Base-by-base conservation (phyloP, 2,888 invertebrate species). In the Lucinisca nassula region DNA sequence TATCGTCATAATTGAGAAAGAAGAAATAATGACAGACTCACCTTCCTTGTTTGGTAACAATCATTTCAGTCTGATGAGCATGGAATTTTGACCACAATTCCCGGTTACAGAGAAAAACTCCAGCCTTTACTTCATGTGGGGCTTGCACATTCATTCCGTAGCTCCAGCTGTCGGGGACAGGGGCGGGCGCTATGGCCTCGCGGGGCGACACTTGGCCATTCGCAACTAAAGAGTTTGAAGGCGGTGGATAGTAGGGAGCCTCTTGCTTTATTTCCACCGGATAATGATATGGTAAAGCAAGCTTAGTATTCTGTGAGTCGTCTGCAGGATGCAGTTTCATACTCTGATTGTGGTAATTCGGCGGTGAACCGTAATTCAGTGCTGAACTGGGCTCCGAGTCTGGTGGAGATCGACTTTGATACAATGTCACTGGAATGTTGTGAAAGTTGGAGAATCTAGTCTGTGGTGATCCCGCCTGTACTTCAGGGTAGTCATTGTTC, bases 31-130 rank as follows among this genome's bases (percentile, higher is more conserved):
- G n/a, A n/a, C n/a, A n/a, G 17, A 70, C 92, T 91, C 78, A 96
- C 95, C 95, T 93, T 72, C 95, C 95, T 77, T 95, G 95, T 90
- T 96, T 96, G 0, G 95, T 96, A 88, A 93, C 94, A 79, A 95
- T 95, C 95, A 95, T 95, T 84, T 95, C 95, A 17, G 94, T 94
- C 27, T 91, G 92, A 85, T 93, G 93, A 2, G 82, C 35, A 87
- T 95, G 93, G 85, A 96, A 96, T 90, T 93, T 93, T 32, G 91
- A 61, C 96, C 96, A 96, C 61, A 96, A 91, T 21, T 95, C 93
- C n/a, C 93, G 83, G 77, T 95, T 95, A 79, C 94, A 92, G 27
- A 95, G 93, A 80, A 93, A 92, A 1, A 93, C 90, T 45, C 87
- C 38, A 10, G 74, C 74, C 45, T 74, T 74, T 40, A 1, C 38